phyloP scores from a whole-genome alignment of 2,888 invertebrate genomes.

The Sepiola atlantica region DNA sequence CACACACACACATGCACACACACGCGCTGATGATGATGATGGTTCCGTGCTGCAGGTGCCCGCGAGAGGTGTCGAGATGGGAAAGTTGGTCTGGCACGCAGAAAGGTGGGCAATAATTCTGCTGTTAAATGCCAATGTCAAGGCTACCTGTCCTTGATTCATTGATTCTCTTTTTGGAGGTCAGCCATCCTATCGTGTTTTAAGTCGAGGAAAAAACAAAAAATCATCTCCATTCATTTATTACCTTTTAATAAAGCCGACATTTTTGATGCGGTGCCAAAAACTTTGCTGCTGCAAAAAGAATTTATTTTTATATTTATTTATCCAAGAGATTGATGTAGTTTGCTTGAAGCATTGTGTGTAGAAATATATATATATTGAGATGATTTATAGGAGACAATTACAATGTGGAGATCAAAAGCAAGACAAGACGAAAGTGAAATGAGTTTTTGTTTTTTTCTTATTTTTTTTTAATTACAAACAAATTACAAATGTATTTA shows the following conservation, averaged over 20 bases:
- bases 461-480: no score
- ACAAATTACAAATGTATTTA: no score
- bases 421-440: no score
- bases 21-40: background rate
- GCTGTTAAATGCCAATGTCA: conserved; percentile 32
- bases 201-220: background rate
- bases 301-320: background rate
- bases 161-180: background rate
- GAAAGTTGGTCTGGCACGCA: background rate
- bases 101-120: background rate
- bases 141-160: background rate
- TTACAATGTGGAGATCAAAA: no score
- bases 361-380: background rate
- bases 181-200: background rate
- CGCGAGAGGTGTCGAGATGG: background rate
- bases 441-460: no score
- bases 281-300: background rate
- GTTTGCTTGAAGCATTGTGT: background rate
- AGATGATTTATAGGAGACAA: background rate
- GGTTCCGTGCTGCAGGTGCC: background rate
- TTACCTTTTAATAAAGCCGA: background rate
- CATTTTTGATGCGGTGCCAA: background rate
- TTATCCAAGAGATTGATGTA: no score
- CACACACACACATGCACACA: no score
- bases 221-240: background rate